Conservation (phyloP, 2,888 invertebrate species). For the Cephonodes hylas region DNA sequence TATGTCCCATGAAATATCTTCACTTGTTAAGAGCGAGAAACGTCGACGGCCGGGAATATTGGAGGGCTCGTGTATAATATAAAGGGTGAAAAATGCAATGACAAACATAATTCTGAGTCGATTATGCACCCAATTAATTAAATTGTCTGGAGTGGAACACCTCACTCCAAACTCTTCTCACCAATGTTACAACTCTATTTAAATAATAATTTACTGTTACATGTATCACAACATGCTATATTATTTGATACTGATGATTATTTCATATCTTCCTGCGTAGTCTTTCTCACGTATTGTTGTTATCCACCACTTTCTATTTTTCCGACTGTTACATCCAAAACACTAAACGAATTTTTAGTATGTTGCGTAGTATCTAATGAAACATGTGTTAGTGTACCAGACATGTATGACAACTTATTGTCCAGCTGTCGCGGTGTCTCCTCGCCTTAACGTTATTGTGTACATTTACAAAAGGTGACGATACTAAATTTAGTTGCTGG, state of each 20-base stretch:
- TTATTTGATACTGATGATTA: too few relatives aligned
- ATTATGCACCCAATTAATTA: background rate
- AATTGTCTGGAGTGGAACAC: background rate
- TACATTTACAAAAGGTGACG: background rate
- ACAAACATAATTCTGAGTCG: background rate
- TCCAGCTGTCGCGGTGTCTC: background rate
- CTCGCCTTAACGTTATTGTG: background rate
- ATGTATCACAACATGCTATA: too few relatives aligned
- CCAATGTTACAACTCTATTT: too few relatives aligned
- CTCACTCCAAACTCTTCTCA: background rate
- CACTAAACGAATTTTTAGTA: too few relatives aligned
- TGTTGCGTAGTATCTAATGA: too few relatives aligned
- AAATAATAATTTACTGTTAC: too few relatives aligned
- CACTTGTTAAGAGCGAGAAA: background rate
- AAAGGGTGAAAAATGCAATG: slow-evolving; percentile 3
- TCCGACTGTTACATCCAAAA: too few relatives aligned
- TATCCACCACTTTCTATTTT: too few relatives aligned
- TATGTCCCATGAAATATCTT: slow-evolving; percentile 1
- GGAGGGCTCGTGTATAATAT: background rate
- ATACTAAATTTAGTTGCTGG: background rate
- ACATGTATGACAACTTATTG: too few relatives aligned
- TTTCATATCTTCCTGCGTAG: too few relatives aligned
- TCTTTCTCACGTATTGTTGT: too few relatives aligned
- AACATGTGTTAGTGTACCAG: too few relatives aligned
- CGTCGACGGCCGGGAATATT: background rate